Conservation (phyloP, 1,140 invertebrate genomes). For the Lethocerus indicus region DNA sequence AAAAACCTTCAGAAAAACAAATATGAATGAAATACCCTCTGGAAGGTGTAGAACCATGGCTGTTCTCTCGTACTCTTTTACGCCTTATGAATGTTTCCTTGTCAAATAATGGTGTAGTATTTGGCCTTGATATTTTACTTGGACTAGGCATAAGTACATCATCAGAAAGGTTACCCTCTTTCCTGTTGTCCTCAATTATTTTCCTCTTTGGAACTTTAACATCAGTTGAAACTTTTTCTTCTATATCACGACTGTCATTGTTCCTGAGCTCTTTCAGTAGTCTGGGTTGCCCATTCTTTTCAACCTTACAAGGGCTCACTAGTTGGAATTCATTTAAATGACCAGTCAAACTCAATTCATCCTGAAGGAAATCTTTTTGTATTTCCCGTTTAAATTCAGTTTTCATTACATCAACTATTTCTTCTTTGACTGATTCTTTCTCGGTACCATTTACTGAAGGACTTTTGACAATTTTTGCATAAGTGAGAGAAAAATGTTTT, state of each 20-base stretch:
- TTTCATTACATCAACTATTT: constrained; percentile 6
- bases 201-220: constrained; percentile 6
- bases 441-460: too few relatives aligned
- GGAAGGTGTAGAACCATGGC: background rate
- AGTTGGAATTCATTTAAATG: constrained; percentile 18
- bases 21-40: background rate
- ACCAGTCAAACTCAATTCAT: constrained; percentile 18
- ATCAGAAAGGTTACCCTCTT: constrained; percentile 6
- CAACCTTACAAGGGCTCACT: constrained; percentile 15
- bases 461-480: too few relatives aligned
- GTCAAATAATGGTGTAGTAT: constrained; percentile 1
- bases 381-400: constrained; percentile 9
- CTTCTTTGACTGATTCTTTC: constrained; percentile 5
- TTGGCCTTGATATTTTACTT: constrained; percentile 13
- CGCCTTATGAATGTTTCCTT: background rate
- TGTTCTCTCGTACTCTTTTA: background rate
- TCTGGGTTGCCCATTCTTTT: background rate
- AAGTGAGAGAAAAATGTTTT: background rate
- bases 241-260: too few relatives aligned
- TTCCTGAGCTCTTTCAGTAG: background rate
- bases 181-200: background rate
- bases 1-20: background rate
- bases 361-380: constrained; percentile 12
- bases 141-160: constrained; percentile 17
- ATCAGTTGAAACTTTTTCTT: background rate